Conservation (phyloP, 2,797 vertebrate species). For the Australoheros facetus region DNA sequence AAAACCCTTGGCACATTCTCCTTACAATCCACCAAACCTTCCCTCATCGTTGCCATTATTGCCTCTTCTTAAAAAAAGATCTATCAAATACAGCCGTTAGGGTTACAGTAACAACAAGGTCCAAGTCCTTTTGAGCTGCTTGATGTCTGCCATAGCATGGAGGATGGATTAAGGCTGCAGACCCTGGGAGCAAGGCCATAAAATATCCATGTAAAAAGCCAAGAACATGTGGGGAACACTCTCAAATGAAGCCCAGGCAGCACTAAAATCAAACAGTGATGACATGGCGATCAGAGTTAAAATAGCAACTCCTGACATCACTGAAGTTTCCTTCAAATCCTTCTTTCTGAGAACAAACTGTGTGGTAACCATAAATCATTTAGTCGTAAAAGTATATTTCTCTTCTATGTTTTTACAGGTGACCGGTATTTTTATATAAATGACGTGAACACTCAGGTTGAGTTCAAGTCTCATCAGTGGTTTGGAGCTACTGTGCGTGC, state of each 20-base stretch:
- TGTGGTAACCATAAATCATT: neutral
- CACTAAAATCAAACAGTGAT: conserved; percentile 9
- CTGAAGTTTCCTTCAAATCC: neutral
- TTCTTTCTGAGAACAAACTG: conserved; percentile 1
- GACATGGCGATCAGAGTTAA: conserved; percentile 30
- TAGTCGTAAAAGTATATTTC: neutral
- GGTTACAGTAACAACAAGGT: conserved; percentile 64
- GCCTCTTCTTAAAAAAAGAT: conserved; percentile 48
- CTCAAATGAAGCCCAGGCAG: conserved; percentile 25
- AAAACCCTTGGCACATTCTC: neutral
- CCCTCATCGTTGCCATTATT: neutral
- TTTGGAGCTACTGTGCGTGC: conserved; percentile 88
- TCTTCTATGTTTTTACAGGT: conserved; percentile 53
- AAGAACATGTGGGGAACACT: conserved; percentile 47
- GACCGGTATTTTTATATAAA: conserved; percentile 73
- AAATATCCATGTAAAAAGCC: conserved; percentile 62
- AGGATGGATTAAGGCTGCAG: conserved; percentile 63
- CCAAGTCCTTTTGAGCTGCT: conserved; percentile 52
- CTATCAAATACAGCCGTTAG: conserved; percentile 52
- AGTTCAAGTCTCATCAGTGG: conserved; percentile 91
- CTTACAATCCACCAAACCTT: neutral
- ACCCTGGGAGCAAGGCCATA: conserved; percentile 49
- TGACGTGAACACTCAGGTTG: conserved; percentile 77
- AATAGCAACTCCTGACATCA: conserved; percentile 19
- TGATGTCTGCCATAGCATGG: conserved; percentile 62